phyloP scores from a whole-genome alignment of 2,797 vertebrate genomes.

The Cynopterus sphinx region DNA sequence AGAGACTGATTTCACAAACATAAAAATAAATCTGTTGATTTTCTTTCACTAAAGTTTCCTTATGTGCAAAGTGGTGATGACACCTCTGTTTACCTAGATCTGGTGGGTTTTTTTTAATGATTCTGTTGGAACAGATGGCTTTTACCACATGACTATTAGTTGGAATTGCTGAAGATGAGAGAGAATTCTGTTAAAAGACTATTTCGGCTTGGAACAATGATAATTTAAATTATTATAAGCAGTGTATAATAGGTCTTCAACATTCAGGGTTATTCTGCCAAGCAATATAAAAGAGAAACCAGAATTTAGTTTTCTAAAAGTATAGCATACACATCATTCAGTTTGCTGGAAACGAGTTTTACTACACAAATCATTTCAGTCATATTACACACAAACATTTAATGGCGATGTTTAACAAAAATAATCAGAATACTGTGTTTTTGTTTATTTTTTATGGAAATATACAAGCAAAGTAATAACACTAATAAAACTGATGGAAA shows the following conservation, averaged over 20 bases:
- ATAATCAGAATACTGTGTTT: background rate
- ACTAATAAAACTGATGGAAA: background rate
- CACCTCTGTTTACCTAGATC: background rate
- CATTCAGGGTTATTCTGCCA: background rate
- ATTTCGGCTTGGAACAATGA: background rate
- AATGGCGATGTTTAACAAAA: background rate
- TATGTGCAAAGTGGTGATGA: background rate
- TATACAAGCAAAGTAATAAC: background rate
- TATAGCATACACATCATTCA: background rate
- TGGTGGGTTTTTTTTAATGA: background rate
- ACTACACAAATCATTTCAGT: background rate
- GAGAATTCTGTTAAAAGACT: background rate
- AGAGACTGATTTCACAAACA: slow-evolving; percentile 48
- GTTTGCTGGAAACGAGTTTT: background rate
- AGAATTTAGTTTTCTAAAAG: background rate
- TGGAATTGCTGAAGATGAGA: background rate
- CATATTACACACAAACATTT: background rate
- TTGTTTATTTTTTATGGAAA: background rate
- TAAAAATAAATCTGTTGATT: slow-evolving; percentile 53
- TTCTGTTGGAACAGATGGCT: slow-evolving; percentile 23
- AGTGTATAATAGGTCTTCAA: background rate
- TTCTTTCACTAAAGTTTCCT: slow-evolving; percentile 47
- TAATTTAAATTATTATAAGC: background rate
- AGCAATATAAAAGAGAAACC: background rate
- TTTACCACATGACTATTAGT: background rate